Percentiles rank a stretch among this genome's conserved stretches.
These are phyloP conservation scores for Sardina pilchardus DNA, from an alignment of 2,113 vertebrate genomes.

Conservation along the genomic window DNA sequence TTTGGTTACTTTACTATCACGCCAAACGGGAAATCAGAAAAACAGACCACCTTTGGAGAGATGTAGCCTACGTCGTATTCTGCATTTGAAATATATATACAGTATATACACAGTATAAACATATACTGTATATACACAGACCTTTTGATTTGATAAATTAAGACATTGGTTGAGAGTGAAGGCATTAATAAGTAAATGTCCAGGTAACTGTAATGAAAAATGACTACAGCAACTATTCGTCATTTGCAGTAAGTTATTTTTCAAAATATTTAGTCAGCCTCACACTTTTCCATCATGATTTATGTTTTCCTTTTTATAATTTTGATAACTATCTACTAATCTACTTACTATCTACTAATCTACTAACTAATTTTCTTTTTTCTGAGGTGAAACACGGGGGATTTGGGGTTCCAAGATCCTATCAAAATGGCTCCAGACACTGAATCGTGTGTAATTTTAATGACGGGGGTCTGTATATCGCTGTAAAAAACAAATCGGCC, in stretches of 20 bases:
- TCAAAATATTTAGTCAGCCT: not conserved
- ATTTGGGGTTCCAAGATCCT: not conserved
- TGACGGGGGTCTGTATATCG: not conserved
- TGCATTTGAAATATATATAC: not conserved
- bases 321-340: no score
- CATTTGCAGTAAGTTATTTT: not conserved
- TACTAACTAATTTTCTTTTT: not conserved
- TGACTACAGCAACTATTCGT: not conserved
- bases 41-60: constrained; percentile 1
- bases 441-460: not conserved
- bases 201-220: no score
- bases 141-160: no score
- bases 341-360: no score
- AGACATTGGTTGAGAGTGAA: no score
- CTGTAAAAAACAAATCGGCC: not conserved
- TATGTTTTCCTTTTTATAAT: no score
- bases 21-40: not conserved
- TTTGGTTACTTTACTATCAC: not conserved
- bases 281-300: no score
- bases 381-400: not conserved
- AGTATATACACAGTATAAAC: no score
- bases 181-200: no score
- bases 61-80: not conserved
- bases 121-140: no score
- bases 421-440: not conserved